These are phyloP conservation scores for Stegophylla sp. DNA, from an alignment of 2,888 invertebrate genomes.

Conservation along the genomic window DNA sequence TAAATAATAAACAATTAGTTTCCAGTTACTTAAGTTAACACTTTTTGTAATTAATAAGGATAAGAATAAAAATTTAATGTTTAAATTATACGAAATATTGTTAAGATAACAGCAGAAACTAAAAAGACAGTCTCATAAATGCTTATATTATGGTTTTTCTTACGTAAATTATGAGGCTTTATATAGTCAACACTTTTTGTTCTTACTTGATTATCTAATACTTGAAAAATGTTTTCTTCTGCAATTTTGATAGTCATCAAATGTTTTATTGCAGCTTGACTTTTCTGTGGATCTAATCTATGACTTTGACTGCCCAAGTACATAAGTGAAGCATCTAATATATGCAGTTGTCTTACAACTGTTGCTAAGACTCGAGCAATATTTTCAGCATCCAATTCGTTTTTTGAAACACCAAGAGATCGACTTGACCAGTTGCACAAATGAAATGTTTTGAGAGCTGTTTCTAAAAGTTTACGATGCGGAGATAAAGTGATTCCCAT, in stretches of 20 bases:
- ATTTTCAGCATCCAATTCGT: constrained; percentile 9
- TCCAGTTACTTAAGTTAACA: too few species aligned
- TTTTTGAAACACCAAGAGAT: not conserved
- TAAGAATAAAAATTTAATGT: not conserved
- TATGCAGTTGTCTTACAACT: constrained; percentile 36
- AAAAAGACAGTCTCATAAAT: not conserved
- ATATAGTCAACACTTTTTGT: constrained; percentile 16
- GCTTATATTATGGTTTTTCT: not conserved
- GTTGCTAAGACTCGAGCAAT: constrained; percentile 15
- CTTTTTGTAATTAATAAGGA: not conserved
- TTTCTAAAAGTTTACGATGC: constrained; percentile 28
- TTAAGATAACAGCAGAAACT: not conserved
- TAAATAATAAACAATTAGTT: too few species aligned
- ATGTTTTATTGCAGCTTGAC: not conserved
- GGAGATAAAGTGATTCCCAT: constrained; percentile 37
- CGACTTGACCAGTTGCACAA: not conserved
- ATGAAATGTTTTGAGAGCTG: constrained; percentile 38
- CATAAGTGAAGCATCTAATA: constrained; percentile 38
- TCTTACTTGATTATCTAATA: constrained; percentile 28
- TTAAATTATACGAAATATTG: constrained; percentile 18
- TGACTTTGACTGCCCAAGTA: constrained; percentile 8
- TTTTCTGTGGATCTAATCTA: constrained; percentile 15
- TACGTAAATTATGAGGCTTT: not conserved
- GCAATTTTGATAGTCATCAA: not conserved
- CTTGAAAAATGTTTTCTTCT: constrained; percentile 21